Evolutionary conservation across 2,113 vertebrate genomes (phyloP).

Genomic region (Pandion haliaetus): DNA sequence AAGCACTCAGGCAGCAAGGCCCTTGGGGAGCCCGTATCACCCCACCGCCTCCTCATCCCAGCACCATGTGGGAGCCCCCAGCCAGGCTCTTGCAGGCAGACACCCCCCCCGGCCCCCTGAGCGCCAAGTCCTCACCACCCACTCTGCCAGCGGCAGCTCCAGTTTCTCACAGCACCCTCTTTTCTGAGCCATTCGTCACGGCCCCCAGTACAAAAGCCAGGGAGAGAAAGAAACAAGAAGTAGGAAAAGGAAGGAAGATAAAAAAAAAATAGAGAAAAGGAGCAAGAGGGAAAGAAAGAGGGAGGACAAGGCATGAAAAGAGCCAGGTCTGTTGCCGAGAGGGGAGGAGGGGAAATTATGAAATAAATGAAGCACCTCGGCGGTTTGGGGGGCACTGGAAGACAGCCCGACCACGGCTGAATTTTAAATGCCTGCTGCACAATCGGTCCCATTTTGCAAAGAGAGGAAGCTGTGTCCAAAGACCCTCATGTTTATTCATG

Average conservation of each 20-base stretch:
- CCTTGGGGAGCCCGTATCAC: neutral
- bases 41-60: neutral
- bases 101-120: neutral
- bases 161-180: conserved; percentile 71
- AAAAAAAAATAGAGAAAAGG: neutral
- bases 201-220: conserved; percentile 47
- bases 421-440: conserved; percentile 63
- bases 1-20: neutral
- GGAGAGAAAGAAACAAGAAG: conserved; percentile 58
- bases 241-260: conserved; percentile 63
- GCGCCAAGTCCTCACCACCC: conserved; percentile 44
- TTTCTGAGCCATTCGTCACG: conserved; percentile 68
- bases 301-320: conserved; percentile 46
- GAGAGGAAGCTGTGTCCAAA: conserved; percentile 66
- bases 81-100: neutral
- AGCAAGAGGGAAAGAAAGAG: conserved; percentile 50
- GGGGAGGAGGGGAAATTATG: conserved; percentile 37
- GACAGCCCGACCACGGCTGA: conserved; percentile 46
- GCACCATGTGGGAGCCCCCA: neutral
- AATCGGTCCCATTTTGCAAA: conserved; percentile 51
- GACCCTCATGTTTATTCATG: conserved; percentile 62
- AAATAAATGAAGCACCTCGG: conserved; percentile 61
- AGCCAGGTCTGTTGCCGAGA: conserved; percentile 6
- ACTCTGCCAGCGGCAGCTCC: conserved; percentile 30
- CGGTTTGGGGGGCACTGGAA: conserved; percentile 37